Evolutionary conservation across 2,888 invertebrate species (phyloP).

Genomic region (Homarus gammarus): DNA sequence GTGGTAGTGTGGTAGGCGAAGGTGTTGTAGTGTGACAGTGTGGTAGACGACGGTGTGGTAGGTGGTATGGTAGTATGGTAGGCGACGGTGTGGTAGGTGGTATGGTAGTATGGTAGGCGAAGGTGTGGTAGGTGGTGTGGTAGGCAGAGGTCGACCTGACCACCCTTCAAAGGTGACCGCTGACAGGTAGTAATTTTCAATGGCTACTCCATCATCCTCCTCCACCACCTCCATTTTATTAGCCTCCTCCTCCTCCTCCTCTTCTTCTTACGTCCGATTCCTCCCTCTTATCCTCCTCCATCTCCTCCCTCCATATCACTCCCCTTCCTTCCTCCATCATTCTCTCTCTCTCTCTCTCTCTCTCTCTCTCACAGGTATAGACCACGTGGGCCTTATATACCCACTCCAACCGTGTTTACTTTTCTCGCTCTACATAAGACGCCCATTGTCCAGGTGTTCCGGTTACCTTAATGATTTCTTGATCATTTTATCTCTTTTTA

Average conservation of each 20-base stretch:
- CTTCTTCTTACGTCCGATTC: too few relatives aligned
- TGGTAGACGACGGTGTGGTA: not conserved
- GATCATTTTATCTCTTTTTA: too few relatives aligned
- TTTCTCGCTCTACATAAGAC: too few relatives aligned
- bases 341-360: not conserved
- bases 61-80: not conserved
- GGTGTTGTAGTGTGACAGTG: constrained; percentile 1
- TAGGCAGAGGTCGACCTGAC: not conserved
- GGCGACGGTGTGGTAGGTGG: not conserved
- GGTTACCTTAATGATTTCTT: too few relatives aligned
- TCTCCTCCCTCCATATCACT: not conserved
- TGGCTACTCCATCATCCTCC: constrained; percentile 36
- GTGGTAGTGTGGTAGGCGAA: not conserved
- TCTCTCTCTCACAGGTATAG: too few relatives aligned
- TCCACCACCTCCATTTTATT: not conserved
- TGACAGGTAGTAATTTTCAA: constrained; percentile 43
- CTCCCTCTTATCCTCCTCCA: not conserved
- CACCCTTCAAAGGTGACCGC: constrained; percentile 45
- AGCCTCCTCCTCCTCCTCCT: not conserved
- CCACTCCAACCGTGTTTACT: too few relatives aligned
- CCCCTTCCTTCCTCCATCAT: not conserved
- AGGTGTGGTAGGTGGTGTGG: constrained; percentile 5
- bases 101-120: not conserved
- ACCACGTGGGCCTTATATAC: too few relatives aligned
- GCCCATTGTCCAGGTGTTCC: too few relatives aligned